phyloP scores from a whole-genome alignment of 2,888 invertebrate genomes.

The Nymphalis urticae region DNA sequence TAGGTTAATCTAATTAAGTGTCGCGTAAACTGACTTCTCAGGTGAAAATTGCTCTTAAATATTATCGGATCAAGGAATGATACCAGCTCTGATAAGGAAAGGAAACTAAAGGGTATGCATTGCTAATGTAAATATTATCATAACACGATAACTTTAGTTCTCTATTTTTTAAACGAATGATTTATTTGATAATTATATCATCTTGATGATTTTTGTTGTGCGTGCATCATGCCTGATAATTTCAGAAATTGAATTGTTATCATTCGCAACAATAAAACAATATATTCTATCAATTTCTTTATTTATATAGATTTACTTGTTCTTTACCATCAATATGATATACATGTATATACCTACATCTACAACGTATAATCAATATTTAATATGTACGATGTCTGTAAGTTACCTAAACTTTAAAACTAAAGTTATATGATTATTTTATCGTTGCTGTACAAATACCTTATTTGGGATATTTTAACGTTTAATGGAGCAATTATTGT shows the following conservation, averaged over 20 bases:
- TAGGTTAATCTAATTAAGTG: constrained; percentile 74
- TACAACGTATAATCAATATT: too few species aligned
- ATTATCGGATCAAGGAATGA: constrained; percentile 56
- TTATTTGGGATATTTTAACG: not conserved
- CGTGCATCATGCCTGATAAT: not conserved
- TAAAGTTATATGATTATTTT: too few species aligned
- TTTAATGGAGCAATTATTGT: not conserved
- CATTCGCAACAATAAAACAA: too few species aligned
- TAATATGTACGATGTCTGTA: too few species aligned
- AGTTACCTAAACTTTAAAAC: too few species aligned
- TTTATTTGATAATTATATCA: not conserved
- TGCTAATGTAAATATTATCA: constrained; percentile 36
- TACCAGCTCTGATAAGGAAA: constrained; percentile 48
- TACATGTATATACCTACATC: too few species aligned
- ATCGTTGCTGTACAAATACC: too few species aligned
- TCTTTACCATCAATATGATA: too few species aligned
- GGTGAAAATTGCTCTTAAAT: constrained; percentile 48
- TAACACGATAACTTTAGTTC: constrained; percentile 17
- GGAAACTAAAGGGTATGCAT: constrained; percentile 61
- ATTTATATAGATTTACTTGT: too few species aligned
- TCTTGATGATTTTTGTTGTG: not conserved
- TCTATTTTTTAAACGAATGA: not conserved
- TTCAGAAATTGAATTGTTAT: too few species aligned
- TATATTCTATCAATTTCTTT: too few species aligned
- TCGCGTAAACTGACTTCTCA: constrained; percentile 67